Conservation (phyloP, 2,888 invertebrate species). For the Euspilapteryx auroguttella region DNA sequence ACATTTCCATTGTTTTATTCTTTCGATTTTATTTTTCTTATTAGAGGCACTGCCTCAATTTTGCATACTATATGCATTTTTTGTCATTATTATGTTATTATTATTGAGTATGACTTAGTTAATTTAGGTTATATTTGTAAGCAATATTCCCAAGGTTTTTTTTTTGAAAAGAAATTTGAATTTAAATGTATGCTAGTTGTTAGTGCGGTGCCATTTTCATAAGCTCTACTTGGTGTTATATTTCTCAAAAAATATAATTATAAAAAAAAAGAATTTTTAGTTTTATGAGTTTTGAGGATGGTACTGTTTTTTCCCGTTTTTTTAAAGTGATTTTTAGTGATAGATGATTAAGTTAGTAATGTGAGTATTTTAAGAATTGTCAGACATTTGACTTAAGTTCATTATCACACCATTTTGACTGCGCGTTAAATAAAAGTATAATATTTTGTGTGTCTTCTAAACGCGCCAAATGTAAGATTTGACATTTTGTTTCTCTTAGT, state of each 20-base stretch:
- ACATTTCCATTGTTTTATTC: slow-evolving; percentile 36
- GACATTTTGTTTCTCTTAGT: slow-evolving; percentile 11
- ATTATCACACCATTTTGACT: no score
- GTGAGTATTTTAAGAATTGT: slow-evolving; percentile 8
- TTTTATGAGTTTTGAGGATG: slow-evolving; percentile 22
- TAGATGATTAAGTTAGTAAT: slow-evolving; percentile 27
- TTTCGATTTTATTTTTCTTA: slow-evolving; percentile 16
- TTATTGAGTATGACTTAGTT: slow-evolving; percentile 17
- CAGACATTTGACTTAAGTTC: slow-evolving; percentile 7
- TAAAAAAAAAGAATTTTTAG: slow-evolving; percentile 6
- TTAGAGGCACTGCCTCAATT: slow-evolving; percentile 19
- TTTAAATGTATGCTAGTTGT: slow-evolving; percentile 18
- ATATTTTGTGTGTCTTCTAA: slow-evolving; percentile 4
- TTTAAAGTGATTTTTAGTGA: slow-evolving; percentile 18
- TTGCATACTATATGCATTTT: slow-evolving; percentile 32
- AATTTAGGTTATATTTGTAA: slow-evolving; percentile 38
- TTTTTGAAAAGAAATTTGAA: slow-evolving; percentile 28
- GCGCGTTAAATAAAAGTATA: slow-evolving; percentile 2
- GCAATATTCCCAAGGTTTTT: slow-evolving; percentile 41
- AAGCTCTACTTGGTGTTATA: slow-evolving; percentile 13
- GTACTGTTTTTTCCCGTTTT: slow-evolving; percentile 20
- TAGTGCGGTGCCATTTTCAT: slow-evolving; percentile 33
- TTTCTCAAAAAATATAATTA: slow-evolving; percentile 9
- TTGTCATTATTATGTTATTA: slow-evolving; percentile 11
- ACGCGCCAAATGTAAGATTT: no score